phyloP scores from a whole-genome alignment of 2,797 vertebrate genomes.

The Poeciliopsis turneri region DNA sequence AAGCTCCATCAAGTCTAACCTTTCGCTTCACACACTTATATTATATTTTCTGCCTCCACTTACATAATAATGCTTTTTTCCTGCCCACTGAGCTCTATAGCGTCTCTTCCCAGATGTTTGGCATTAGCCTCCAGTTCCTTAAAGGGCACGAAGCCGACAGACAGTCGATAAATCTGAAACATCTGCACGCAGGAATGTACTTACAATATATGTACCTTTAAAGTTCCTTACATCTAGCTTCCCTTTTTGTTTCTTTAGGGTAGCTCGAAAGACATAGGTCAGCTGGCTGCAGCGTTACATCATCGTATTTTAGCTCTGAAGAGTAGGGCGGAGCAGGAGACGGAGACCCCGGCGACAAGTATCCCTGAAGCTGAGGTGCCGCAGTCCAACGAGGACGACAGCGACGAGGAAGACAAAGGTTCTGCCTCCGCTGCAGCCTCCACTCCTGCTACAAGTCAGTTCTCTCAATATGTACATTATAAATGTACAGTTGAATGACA shows the following conservation, averaged over 20 bases:
- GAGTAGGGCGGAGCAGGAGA: slow-evolving; percentile 91
- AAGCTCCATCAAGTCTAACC: background rate
- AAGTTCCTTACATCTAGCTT: slow-evolving; percentile 15
- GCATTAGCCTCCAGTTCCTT: slow-evolving; percentile 6
- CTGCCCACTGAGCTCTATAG: slow-evolving; percentile 1
- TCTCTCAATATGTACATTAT: too few species aligned
- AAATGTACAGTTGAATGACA: too few species aligned
- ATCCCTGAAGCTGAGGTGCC: slow-evolving; percentile 87
- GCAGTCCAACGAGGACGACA: slow-evolving; percentile 93
- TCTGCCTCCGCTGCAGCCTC: slow-evolving; percentile 74
- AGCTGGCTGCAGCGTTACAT: slow-evolving; percentile 94
- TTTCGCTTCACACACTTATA: background rate
- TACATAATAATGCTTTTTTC: background rate
- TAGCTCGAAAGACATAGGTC: slow-evolving; percentile 97
- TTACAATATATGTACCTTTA: background rate
- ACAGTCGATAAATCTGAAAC: slow-evolving; percentile 10
- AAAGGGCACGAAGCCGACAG: background rate
- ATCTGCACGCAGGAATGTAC: slow-evolving; percentile 4
- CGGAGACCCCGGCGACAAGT: slow-evolving; percentile 78
- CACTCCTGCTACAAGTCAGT: slow-evolving; percentile 74
- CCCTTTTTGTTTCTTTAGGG: slow-evolving; percentile 77
- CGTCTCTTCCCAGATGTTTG: slow-evolving; percentile 17
- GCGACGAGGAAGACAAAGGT: slow-evolving; percentile 87
- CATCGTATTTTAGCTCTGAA: slow-evolving; percentile 95
- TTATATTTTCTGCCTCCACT: background rate